Evolutionary conservation across 2,113 vertebrate genomes (phyloP).

Genomic region (Charina bottae): DNA sequence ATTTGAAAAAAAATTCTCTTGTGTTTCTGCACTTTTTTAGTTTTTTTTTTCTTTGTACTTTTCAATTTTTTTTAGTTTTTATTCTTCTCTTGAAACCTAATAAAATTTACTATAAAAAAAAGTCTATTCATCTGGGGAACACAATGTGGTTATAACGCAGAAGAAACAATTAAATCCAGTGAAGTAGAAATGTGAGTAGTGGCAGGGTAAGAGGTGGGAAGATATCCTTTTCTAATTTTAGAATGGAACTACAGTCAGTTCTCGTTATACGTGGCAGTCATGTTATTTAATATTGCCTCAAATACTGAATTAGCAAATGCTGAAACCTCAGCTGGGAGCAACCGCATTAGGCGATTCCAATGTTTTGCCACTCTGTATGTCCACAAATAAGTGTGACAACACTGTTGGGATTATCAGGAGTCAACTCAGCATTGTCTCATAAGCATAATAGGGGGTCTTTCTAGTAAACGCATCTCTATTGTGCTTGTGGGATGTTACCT

Average conservation of each 20-base stretch:
- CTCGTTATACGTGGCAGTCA: neutral
- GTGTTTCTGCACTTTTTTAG: too few relatives aligned
- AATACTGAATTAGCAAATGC: neutral
- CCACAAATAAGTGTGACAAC: neutral
- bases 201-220: neutral
- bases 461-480: too few relatives aligned
- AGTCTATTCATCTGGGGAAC: neutral
- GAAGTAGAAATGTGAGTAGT: fast-evolving
- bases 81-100: too few relatives aligned
- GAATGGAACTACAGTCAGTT: neutral
- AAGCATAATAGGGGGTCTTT: too few relatives aligned
- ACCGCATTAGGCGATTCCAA: neutral
- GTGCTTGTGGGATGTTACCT: too few relatives aligned
- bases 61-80: too few relatives aligned
- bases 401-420: too few relatives aligned
- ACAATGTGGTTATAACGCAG: neutral
- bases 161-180: neutral
- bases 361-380: neutral
- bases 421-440: too few relatives aligned
- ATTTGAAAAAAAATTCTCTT: too few relatives aligned
- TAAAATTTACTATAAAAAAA: too few relatives aligned
- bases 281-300: neutral
- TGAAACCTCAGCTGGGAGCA: neutral
- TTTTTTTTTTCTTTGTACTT: too few relatives aligned
- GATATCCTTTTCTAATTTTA: neutral